Evolutionary conservation across 2,113 vertebrate species (phyloP), one percentile per base, ranked within the genome.

Genomic region (Phalacrocorax carbo): DNA sequence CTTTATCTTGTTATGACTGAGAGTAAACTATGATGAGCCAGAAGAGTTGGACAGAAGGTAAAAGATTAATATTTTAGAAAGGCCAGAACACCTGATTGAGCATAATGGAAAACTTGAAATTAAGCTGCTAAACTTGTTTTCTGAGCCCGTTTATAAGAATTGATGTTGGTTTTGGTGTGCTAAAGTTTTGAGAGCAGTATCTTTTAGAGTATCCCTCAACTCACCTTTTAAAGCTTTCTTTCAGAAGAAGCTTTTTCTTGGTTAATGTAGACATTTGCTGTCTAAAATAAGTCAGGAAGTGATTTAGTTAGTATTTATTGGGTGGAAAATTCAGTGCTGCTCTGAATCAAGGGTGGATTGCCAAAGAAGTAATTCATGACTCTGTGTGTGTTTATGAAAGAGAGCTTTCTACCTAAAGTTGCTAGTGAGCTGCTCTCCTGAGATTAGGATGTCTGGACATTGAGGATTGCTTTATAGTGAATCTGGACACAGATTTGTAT

Each of bases 201-300:
- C 10, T 11, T 73, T 88, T 60, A 91, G 12, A 62, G 21, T 38
- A 90, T 88, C 27, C 11, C 8, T 95, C 18, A 62, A 82, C 10
- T 80, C 26, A 29, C 73, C 32, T 65, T 88, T 79, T 51, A 72
- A 88, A 76, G 16, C 7, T 9, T 3, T 48, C 44, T 94, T 84
- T 82, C 36, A 66, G 73, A 90, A 82, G 26, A 80, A 26, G 7
- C 7, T 30, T 90, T 89, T 82, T 73, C 18, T 80, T 82, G n/a
- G 52, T 86, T 86, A 73, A 57, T 66, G 27, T 32, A 76, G 78
- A 65, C 7, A 10, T 66, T 78, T 88, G 25, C 54, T 88, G 72
- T 91, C 57, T 91, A 55, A 95, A 95, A 66, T 82, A 95, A 88
- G 19, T 15, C 78, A 81, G 81, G 79, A 92, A 88, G 60, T 73